Evolutionary conservation across 2,113 vertebrate genomes (phyloP), one percentile per base, ranked within the genome.

Genomic region (Fregata magnificens): DNA sequence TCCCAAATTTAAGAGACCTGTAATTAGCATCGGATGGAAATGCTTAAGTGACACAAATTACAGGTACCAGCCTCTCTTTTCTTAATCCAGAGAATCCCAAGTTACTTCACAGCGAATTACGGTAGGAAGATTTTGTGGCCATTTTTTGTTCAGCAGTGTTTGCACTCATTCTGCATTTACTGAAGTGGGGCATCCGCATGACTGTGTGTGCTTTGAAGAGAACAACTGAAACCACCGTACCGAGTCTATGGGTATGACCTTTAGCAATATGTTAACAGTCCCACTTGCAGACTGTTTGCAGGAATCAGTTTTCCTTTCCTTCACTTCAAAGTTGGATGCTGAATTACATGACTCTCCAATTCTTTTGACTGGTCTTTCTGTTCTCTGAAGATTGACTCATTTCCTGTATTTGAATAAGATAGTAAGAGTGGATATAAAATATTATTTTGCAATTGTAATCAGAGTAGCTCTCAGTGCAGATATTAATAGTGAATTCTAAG

Each of bases 371-470:
- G 90, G 86, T 86, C 94, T 94, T 96, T 95, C 94, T 95, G 93
- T 93, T 97, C 40, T 11, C 93, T 86, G 93, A 50, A 86, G 95
- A 93, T 86, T 97, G 96, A 97, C 93, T 97, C 96, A 97, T 97
- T 96, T 97, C 97, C 95, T 97, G 93, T 96, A 82, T 97, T 97
- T 97, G 97, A 97, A 96, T 94, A 97, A 97, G 95, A 96, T 94
- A 91, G 96, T 96, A 91, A 95, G 93, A 96, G 95, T 97, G 96
- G 96, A 73, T 97, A 94, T 96, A 93, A 97, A 95, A 96, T 95
- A 94, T 94, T 96, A 79, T 96, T 97, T 96, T 96, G 94, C 86
- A 95, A 94, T 97, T 97, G 95, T 94, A 95, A 97, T 97, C 90
- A 97, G 94, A 95, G 93, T 96, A 96, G 84, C 89, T 97, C 93